Evolutionary conservation across 1,140 invertebrate genomes (phyloP), one percentile per base, ranked within the genome.

Genomic region (Thereuonema tuberculata): DNA sequence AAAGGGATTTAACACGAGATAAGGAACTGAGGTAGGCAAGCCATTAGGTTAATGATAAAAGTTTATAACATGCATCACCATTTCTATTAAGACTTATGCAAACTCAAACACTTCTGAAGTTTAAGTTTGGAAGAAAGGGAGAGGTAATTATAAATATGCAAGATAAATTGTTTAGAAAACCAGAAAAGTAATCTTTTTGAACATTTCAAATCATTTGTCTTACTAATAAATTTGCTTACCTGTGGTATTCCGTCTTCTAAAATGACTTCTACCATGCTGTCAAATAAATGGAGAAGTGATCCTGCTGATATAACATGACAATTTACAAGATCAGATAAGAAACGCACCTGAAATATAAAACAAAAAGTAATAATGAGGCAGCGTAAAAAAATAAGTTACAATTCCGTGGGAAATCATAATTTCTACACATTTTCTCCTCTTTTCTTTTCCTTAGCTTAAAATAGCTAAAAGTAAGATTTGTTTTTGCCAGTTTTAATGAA

Each of bases 251-350:
- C 84, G 69, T 94, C 90, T 74, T 98, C 95, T 69, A 93, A 86
- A 0, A 92, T 89, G 60, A 89, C 86, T 74, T 98, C 92, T 26
- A 98, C 82, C 79, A 99, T 86, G 65, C 84, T 93, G 71, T 98
- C 91, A 65, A 96, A 82, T 57, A 98, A 76, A 67, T 92, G 88
- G 64, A 98, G 76, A 25, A 98, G 75, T 2, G 93, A 97, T 31
- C 84, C 86, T 46, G 91, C 88, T 26, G 92, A 93, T 57, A 99
- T 82, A 1, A 99, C 93, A 75, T 96, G 91, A 68, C 93, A 97
- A 72, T 98, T 99, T 0, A 97, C 93, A 58, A 98, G 77, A 76
- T 98, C 95, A 2, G 91, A 84, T 50, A 99, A 79, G 72, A 98
- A 98, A 59, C 94, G 78, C 0, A 98, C 76, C 76, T 77, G 62